Base-by-base conservation (phyloP, 1,140 invertebrate genomes). In the Gonioctena quinquepunctata region DNA sequence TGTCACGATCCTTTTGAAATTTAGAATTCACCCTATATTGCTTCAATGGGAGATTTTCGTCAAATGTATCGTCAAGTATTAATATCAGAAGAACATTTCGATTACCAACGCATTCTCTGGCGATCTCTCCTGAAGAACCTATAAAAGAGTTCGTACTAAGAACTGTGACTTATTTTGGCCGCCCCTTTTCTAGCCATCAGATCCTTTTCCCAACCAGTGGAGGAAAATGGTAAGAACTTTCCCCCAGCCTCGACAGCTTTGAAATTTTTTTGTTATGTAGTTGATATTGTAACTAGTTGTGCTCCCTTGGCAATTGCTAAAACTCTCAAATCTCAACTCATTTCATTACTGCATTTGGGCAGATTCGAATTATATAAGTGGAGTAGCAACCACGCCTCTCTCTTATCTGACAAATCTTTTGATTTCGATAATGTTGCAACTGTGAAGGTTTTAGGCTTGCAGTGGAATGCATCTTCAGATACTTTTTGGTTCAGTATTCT, bases 61-160 rank as follows among this genome's bases (percentile, higher is more conserved):
- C 72, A 82, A 66, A 82, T 83, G 78, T 84, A 75, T 62, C 50
- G 77, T 13, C 77, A 80, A 68, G 72, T 82, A n/a, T n/a, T n/a
- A n/a, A n/a, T n/a, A n/a, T n/a, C n/a, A n/a, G n/a, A n/a, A n/a
- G n/a, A n/a, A n/a, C n/a, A n/a, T n/a, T n/a, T n/a, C n/a, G n/a
- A n/a, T n/a, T n/a, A n/a, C n/a, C n/a, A n/a, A n/a, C n/a, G n/a
- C n/a, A n/a, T n/a, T n/a, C n/a, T n/a, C n/a, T n/a, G n/a, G n/a
- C n/a, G n/a, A n/a, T 66, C 16, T 48, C 68, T n/a, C 18, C 50
- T 8, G 52, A 71, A 48, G 21, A 75, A 7, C 49, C 66, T 2
- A 50, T 78, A 2, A 0, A 33, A 5, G 68, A 66, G n/a, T n/a
- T n/a, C n/a, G 13, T 67, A 60, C 0, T n/a, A n/a, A n/a, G n/a